Conservation (phyloP, 2,888 invertebrate species). For the Furcula furcula region DNA sequence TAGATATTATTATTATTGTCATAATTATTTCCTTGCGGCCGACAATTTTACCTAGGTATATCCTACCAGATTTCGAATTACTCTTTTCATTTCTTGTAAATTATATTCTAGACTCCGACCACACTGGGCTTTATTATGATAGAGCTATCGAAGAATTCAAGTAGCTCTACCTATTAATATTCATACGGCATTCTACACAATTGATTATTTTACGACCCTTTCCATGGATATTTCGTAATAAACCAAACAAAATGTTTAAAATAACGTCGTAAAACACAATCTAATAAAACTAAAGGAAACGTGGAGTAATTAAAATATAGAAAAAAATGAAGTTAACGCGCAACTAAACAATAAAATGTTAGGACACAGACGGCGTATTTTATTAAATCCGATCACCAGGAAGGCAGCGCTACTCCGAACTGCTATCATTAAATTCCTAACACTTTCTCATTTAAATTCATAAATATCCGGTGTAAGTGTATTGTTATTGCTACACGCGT, state of each 20-base stretch:
- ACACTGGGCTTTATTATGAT: no score
- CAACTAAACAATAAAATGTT: constrained; percentile 55
- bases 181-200: no score
- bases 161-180: no score
- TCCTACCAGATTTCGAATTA: no score
- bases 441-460: constrained; percentile 81
- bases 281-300: constrained; percentile 26
- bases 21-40: no score
- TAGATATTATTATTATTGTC: no score
- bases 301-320: constrained; percentile 37
- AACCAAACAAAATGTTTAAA: neutral
- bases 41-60: no score
- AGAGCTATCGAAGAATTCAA: no score
- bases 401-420: constrained; percentile 57
- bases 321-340: constrained; percentile 32
- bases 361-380: constrained; percentile 51
- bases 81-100: no score
- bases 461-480: constrained; percentile 78
- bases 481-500: constrained; percentile 57
- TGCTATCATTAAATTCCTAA: constrained; percentile 76
- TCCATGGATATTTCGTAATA: constrained; percentile 1
- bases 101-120: no score
- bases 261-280: constrained; percentile 1
- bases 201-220: neutral
- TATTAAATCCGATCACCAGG: constrained; percentile 59